Evolutionary conservation across 2,888 invertebrate genomes (phyloP).

Genomic region (Notocelia uddmanniana): DNA sequence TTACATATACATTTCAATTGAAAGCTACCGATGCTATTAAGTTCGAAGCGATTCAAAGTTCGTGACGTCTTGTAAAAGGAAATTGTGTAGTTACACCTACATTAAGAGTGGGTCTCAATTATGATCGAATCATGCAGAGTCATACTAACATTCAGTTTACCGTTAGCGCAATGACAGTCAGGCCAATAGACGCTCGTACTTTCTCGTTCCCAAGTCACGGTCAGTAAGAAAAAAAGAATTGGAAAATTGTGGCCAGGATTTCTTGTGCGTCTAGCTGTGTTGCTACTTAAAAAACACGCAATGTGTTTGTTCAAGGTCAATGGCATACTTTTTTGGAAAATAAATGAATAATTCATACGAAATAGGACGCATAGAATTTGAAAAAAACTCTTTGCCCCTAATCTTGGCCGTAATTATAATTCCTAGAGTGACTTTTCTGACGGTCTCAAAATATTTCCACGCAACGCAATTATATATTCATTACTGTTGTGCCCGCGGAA

Average conservation of each 20-base stretch:
- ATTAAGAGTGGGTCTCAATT: conserved; percentile 70
- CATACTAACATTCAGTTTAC: conserved; percentile 74
- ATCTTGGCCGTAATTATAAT: conserved; percentile 66
- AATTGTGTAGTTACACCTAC: conserved; percentile 58
- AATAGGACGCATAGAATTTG: conserved; percentile 30
- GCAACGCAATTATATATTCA: conserved; percentile 84
- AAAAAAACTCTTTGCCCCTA: conserved; percentile 51
- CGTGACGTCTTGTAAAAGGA: conserved; percentile 53
- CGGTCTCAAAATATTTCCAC: conserved; percentile 67
- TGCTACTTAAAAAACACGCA: conserved; percentile 28
- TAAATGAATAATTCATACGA: conserved; percentile 37
- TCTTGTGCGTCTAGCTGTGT: conserved; percentile 12
- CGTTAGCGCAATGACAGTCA: conserved; percentile 76
- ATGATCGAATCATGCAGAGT: conserved; percentile 77
- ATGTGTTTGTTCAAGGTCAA: conserved; percentile 20
- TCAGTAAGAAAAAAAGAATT: conserved; percentile 35
- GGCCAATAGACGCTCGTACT: conserved; percentile 43
- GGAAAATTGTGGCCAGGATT: conserved; percentile 37
- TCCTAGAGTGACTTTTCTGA: conserved; percentile 60
- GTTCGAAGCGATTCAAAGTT: conserved; percentile 40
- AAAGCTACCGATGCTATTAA: conserved; percentile 45
- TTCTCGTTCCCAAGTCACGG: conserved; percentile 45
- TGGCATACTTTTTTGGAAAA: conserved; percentile 31
- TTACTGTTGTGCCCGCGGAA: conserved; percentile 67
- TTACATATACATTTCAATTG: conserved; percentile 46